Base-by-base conservation (phyloP, 2,888 invertebrate genomes). In the Petrolisthes manimaculis region DNA sequence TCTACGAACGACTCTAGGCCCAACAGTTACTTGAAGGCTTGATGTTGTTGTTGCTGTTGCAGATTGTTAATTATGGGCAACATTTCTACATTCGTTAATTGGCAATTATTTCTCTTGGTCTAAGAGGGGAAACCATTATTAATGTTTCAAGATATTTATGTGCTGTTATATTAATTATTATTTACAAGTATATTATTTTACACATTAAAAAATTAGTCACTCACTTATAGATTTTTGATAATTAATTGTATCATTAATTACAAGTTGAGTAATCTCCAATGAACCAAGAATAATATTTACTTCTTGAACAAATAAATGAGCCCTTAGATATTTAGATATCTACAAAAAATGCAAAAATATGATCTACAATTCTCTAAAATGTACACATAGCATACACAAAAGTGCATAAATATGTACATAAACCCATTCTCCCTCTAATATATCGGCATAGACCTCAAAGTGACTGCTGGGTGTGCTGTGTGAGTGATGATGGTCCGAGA, bases 1-100 rank as follows among this genome's bases (percentile, higher is more conserved):
- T 81, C 88, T 88, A 88, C 88, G 78, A 84, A 88, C 84, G 88
- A 88, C 88, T 88, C 88, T 88, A 88, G 71, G 88, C 88, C 84
- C 88, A 88, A 88, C 88, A 84, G 88, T 88, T 84, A 88, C 88
- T 84, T 84, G 81, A 84, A 88, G 88, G 88, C 84, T 88, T 84
- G 81, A 69, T 75, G 75, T 83, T 74, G 83, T 74, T 83, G 74
- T 74, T 75, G 80, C n/a, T 86, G 80, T 86, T 86, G 80, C 86
- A 75, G 51, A 55, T 86, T 82, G 81, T 86, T 86, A 86, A 82
- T 75, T 74, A 86, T 56, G 81, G 82, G 77, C 75, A 61, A 54
- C 53, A 67, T 53, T 61, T 86, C 81, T 53, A 77, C 82, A 61
- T 61, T 61, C 82, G 86, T 82, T 77, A 61, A 14, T 51, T 14